These are phyloP conservation scores for Heteromyza rotundicornis DNA, from an alignment of 2,888 invertebrate genomes.

Conservation along the genomic window DNA sequence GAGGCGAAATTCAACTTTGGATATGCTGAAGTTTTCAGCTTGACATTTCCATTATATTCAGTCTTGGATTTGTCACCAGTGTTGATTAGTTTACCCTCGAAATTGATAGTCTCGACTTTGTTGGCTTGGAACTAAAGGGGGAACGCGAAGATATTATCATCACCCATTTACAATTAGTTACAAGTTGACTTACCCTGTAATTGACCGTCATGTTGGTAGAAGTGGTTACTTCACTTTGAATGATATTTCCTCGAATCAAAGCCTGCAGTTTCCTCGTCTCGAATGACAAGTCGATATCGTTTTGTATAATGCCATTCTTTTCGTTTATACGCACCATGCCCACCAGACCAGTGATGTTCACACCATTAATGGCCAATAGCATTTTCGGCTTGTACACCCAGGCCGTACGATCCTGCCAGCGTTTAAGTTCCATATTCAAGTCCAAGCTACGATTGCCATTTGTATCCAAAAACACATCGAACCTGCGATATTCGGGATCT, in stretches of 20 bases:
- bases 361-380: slow-evolving; percentile 75
- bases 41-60: slow-evolving; percentile 68
- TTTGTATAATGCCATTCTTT: slow-evolving; percentile 77
- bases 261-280: slow-evolving; percentile 80
- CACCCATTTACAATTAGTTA: background rate
- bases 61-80: slow-evolving; percentile 59
- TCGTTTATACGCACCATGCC: slow-evolving; percentile 69
- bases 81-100: slow-evolving; percentile 64
- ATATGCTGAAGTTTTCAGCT: slow-evolving; percentile 78
- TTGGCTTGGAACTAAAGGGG: slow-evolving; percentile 57
- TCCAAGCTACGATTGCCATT: slow-evolving; percentile 66
- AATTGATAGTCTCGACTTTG: slow-evolving; percentile 60
- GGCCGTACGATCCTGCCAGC: slow-evolving; percentile 66
- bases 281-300: slow-evolving; percentile 77
- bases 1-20: slow-evolving; percentile 75
- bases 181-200: slow-evolving; percentile 69
- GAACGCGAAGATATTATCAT: background rate
- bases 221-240: slow-evolving; percentile 58
- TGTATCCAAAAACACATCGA: slow-evolving; percentile 75
- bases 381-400: slow-evolving; percentile 74
- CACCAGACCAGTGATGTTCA: slow-evolving; percentile 72
- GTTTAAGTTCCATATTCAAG: slow-evolving; percentile 53
- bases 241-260: slow-evolving; percentile 75
- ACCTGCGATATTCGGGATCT: slow-evolving; percentile 70
- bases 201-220: slow-evolving; percentile 58